Percentiles rank a stretch among this genome's conserved stretches.
phyloP scores from a whole-genome alignment of 2,797 vertebrate species.

The Miichthys miiuy region DNA sequence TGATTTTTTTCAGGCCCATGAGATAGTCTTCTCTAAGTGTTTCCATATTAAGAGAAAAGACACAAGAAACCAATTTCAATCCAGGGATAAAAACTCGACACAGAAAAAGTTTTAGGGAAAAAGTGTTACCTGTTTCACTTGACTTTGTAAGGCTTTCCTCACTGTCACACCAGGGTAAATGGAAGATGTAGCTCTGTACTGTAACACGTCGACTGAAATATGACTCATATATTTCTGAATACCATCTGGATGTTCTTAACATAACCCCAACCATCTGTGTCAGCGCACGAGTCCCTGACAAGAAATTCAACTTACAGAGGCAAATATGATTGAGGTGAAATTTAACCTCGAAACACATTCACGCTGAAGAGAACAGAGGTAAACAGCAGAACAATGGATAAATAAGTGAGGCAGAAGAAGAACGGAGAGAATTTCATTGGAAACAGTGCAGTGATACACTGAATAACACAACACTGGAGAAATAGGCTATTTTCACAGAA shows the following conservation, averaged over 20 bases:
- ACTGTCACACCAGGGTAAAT: constrained; percentile 41
- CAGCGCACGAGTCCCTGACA: constrained; percentile 53
- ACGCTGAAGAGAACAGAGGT: neutral
- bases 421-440: neutral
- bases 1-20: constrained; percentile 43
- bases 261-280: constrained; percentile 77
- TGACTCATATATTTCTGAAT: constrained; percentile 70
- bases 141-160: constrained; percentile 40
- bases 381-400: constrained; percentile 6
- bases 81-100: constrained; percentile 20
- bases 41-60: constrained; percentile 44
- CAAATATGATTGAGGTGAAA: constrained; percentile 31
- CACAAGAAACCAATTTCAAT: constrained; percentile 29
- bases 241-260: constrained; percentile 75
- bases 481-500: neutral
- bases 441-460: neutral
- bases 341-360: constrained; percentile 18
- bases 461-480: neutral
- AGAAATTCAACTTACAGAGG: constrained; percentile 53
- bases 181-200: constrained; percentile 49
- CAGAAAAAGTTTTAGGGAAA: constrained; percentile 35
- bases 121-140: constrained; percentile 42
- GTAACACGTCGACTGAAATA: constrained; percentile 61
- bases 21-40: constrained; percentile 45
- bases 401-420: neutral